phyloP scores from a whole-genome alignment of 2,797 vertebrate species.

The Argya squamiceps region DNA sequence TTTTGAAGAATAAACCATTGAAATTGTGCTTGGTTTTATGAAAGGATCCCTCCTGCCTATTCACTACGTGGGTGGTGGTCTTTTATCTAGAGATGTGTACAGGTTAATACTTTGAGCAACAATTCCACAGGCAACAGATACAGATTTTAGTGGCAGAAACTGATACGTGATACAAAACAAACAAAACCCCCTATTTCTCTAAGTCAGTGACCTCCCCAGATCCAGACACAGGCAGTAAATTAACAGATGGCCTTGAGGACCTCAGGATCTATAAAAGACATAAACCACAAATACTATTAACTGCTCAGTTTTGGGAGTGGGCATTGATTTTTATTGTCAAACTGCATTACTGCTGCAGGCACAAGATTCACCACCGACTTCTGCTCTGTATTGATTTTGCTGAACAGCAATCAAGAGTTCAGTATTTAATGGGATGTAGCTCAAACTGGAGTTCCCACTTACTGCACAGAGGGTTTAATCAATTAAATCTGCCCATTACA shows the following conservation, averaged over 20 bases:
- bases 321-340: slow-evolving; percentile 24
- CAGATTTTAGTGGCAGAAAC: neutral
- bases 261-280: neutral
- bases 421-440: neutral
- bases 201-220: neutral
- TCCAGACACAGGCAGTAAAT: neutral
- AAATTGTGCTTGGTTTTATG: neutral
- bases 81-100: neutral
- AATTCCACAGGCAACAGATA: neutral
- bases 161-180: neutral
- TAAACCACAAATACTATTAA: neutral
- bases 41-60: neutral
- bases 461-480: neutral
- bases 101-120: neutral
- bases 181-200: neutral
- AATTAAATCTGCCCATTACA: neutral
- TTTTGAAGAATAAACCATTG: neutral
- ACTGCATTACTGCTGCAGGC: neutral
- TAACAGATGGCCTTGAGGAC: neutral
- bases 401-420: neutral
- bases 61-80: neutral
- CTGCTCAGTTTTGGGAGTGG: neutral
- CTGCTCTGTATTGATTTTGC: neutral
- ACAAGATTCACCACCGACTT: neutral
- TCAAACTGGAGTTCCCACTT: neutral